Evolutionary conservation across 92 coral and sea anemone species (phyloP), one percentile per base, ranked within the genome.

Genomic region (Palythoa grandis): DNA sequence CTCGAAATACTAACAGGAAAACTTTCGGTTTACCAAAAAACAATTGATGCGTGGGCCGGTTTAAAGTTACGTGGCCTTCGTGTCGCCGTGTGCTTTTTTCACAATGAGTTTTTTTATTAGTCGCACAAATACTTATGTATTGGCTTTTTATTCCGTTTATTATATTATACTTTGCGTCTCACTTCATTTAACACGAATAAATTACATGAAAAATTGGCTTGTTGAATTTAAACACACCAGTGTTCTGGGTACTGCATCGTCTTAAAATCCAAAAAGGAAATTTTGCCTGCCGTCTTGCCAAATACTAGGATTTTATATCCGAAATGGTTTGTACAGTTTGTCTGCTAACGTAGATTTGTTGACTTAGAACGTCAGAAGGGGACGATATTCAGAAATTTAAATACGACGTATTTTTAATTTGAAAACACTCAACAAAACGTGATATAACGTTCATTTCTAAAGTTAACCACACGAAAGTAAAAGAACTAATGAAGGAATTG

Each of bases 181-280:
- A 22, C n/a, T 54, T 54, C 82, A 76, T 54, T 76, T 37, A 53
- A 76, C 82, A 76, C 16, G 82, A 76, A 76, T 54, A 76, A 76
- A 76, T 3, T 76, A 76, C 11, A 53, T 25, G 20, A 76, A 29
- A 54, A 29, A 57, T 54, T 29, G 13, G 67, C 15, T n/a, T 53
- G 20, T 23, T 25, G 9, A 29, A 38, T 29, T 37, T 29, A n/a
- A 76, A 53, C 67, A 54, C 29, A 39, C 82, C 3, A 54, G 40
- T 24, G 9, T 54, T 14, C 11, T 11, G 24, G n/a, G 13, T 13
- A 14, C 2, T 52, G 48, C 77, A 76, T 52, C 58, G 53, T 67
- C 6, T 54, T 74, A 13, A 50, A 19, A 74, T 2, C 17, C 9
- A 38, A 40, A 74, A 17, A 1, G 35, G 69, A 19, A 63, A 15